A percentile compares a stretch with the other conserved stretches of the same genome.
Conservation (phyloP, 2,888 invertebrate genomes). For the Hypomecis atomaria region DNA sequence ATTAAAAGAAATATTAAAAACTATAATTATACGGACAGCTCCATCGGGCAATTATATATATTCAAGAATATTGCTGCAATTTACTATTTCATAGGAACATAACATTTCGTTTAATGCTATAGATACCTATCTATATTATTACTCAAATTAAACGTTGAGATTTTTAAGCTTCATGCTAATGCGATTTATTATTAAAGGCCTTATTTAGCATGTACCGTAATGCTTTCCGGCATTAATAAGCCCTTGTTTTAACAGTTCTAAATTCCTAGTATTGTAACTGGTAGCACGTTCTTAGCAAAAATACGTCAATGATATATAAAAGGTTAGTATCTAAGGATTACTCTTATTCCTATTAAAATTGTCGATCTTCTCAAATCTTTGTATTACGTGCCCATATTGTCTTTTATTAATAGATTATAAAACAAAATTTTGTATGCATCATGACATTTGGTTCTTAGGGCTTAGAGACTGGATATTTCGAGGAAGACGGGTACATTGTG, state of each 20-base stretch:
- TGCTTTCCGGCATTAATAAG: constrained; percentile 20
- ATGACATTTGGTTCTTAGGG: constrained; percentile 76
- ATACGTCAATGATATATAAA: background rate
- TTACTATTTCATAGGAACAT: background rate
- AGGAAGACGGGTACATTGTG: constrained; percentile 85
- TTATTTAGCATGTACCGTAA: constrained; percentile 18
- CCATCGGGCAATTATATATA: constrained; percentile 55
- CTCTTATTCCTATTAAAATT: background rate
- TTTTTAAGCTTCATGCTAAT: constrained; percentile 18
- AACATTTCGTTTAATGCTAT: background rate
- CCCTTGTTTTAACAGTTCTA: background rate
- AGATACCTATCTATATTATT: background rate
- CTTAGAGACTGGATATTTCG: constrained; percentile 86
- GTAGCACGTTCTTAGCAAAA: constrained; percentile 2
- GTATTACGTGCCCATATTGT: background rate
- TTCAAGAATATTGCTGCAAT: constrained; percentile 2
- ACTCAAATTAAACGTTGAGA: constrained; percentile 12
- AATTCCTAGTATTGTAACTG: background rate
- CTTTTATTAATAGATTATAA: constrained; percentile 25
- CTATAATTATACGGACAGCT: constrained; percentile 56
- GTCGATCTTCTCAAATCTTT: background rate
- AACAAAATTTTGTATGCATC: constrained; percentile 67
- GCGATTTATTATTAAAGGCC: constrained; percentile 4
- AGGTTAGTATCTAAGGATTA: constrained; percentile 1
- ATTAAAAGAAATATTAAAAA: constrained; percentile 45